A percentile compares a stretch with the other conserved stretches of the same genome.
phyloP scores from a whole-genome alignment of 1,140 invertebrate species.

The Elymnias hypermnestra region DNA sequence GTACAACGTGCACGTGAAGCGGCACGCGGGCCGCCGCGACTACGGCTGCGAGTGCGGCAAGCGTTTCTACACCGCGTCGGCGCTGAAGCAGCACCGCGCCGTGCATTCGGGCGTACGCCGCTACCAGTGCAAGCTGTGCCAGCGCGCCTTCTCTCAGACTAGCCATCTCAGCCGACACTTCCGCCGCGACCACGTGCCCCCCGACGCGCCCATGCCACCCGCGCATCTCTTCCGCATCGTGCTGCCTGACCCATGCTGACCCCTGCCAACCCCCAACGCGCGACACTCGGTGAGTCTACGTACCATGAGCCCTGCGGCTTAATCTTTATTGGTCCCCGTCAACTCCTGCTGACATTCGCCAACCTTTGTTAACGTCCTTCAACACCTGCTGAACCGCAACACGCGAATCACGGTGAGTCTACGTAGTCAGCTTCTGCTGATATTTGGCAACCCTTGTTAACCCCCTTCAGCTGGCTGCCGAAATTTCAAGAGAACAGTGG shows the following conservation, averaged over 20 bases:
- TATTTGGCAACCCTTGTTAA: no score
- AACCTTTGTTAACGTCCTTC: no score
- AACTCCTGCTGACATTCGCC: no score
- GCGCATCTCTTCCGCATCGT: conserved; percentile 34
- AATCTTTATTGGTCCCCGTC: no score
- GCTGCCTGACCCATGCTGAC: conserved; percentile 5
- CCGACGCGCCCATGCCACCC: conserved; percentile 46
- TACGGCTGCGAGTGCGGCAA: conserved; percentile 66
- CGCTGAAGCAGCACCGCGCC: conserved; percentile 48
- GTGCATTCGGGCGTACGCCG: conserved; percentile 61
- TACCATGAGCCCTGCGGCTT: no score
- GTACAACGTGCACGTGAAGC: conserved; percentile 58
- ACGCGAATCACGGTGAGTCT: no score
- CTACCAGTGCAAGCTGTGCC: conserved; percentile 66
- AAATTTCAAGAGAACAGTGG: no score
- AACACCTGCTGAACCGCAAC: no score
- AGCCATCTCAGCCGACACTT: conserved; percentile 62
- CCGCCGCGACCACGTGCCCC: conserved; percentile 54
- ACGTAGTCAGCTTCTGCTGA: no score
- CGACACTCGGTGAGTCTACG: background rate
- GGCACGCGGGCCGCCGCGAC: conserved; percentile 58
- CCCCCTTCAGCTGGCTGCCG: no score
- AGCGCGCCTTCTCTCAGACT: conserved; percentile 61
- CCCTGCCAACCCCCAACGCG: background rate
- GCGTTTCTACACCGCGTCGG: conserved; percentile 63